Base-by-base conservation (phyloP, 2,113 vertebrate species). In the Thinocorus orbignyianus region DNA sequence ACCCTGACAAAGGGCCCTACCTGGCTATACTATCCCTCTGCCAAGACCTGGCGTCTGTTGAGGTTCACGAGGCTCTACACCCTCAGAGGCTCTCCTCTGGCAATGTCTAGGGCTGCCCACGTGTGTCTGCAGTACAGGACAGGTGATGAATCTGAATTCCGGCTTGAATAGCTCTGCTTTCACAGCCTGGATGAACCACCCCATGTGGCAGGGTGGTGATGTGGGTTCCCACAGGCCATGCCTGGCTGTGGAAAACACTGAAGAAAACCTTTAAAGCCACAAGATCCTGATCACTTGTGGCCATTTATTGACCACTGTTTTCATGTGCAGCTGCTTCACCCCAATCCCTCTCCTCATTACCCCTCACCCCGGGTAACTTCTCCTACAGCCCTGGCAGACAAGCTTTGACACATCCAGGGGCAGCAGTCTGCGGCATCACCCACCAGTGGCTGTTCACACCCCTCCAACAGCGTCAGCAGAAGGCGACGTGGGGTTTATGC, bases 31-130 rank as follows among this genome's bases (percentile, higher is more conserved):
- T 30, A n/a, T 1, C 24, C 1, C 30, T 35, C 25, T 52, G 55
- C 41, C 30, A 15, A 25, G 13, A 2, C 20, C 68, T 44, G 54
- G 22, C 17, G 6, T 0, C 1, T 14, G 24, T 3, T 51, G 54
- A 20, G 81, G 25, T 42, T 71, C 81, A 6, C 3, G 1, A 20
- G 65, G 44, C 30, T 51, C 7, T 18, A 26, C 11, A 10, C 7
- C 76, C 86, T 16, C 35, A 37, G 44, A 17, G 41, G 66, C 17
- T 30, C 35, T 74, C 18, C 66, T 8, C 41, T 31, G 64, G 17
- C 25, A 58, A 2, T 1, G 35, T 3, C 0, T 37, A 69, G 49
- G 24, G 76, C 26, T 66, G 57, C 37, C 19, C 16, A 4, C 4
- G 25, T 15, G 6, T 30, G 13, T 57, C 26, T 84, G 70, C 68